A percentile compares a stretch with the other conserved stretches of the same genome.
These are phyloP conservation scores for Osedax frankpressi DNA, from an alignment of 2,888 invertebrate genomes.

Conservation along the genomic window DNA sequence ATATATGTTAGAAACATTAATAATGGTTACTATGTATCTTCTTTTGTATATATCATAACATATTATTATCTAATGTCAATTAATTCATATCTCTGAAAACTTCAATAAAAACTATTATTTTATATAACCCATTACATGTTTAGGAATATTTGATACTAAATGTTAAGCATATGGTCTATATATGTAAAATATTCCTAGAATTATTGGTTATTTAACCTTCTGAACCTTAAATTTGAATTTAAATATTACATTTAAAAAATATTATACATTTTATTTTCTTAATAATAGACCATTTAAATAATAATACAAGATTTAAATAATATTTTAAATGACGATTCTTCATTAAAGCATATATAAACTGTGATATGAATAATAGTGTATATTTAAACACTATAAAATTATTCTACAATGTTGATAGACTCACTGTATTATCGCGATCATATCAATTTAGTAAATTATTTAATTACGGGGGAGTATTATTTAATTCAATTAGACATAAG, in stretches of 20 bases:
- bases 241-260: not conserved
- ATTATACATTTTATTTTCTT: not conserved
- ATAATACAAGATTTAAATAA: not conserved
- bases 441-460: not conserved
- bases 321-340: not conserved
- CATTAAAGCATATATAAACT: not conserved
- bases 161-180: no score
- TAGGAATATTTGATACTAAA: no score
- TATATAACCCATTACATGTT: no score
- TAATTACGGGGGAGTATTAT: not conserved
- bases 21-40: no score
- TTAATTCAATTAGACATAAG: not conserved
- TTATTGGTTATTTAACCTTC: not conserved
- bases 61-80: no score
- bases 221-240: not conserved
- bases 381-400: not conserved
- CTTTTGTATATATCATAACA: no score
- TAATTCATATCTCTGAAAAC: no score
- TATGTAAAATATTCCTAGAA: no score
- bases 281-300: not conserved
- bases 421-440: not conserved
- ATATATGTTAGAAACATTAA: no score
- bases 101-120: no score
- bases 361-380: not conserved
- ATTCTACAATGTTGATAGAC: not conserved